A percentile compares a stretch with the other conserved stretches of the same genome.
Conservation (phyloP, 2,797 vertebrate genomes). For the Psittacula echo region DNA sequence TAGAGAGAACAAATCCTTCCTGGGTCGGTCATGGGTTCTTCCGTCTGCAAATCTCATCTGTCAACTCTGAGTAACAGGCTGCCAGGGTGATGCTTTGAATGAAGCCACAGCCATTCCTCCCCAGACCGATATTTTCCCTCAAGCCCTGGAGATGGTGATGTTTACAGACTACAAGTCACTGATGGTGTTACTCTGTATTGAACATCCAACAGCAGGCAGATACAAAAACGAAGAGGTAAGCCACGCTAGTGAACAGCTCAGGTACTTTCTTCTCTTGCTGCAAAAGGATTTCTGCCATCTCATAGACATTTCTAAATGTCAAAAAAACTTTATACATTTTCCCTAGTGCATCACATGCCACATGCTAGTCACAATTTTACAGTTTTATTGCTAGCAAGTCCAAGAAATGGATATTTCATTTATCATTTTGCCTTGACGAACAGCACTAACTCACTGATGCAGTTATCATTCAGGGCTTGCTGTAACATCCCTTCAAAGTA, state of each 20-base stretch:
- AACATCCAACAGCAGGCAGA: neutral
- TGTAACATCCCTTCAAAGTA: neutral
- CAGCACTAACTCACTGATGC: neutral
- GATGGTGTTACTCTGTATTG: rapidly evolving
- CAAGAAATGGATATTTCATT: neutral
- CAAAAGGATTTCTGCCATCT: neutral
- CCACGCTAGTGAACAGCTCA: neutral
- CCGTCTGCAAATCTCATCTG: neutral
- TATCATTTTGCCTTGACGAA: neutral
- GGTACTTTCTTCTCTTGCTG: neutral
- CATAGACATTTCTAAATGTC: neutral
- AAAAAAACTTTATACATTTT: neutral
- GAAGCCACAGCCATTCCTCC: neutral
- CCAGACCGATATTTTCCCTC: rapidly evolving
- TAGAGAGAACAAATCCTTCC: neutral
- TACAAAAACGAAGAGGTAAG: neutral
- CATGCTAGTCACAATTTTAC: neutral
- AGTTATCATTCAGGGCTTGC: neutral
- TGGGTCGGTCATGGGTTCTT: neutral
- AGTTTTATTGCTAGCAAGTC: neutral
- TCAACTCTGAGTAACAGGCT: neutral
- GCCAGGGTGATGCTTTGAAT: neutral
- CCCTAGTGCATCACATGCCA: neutral
- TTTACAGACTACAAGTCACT: neutral
- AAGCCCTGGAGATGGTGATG: neutral